Evolutionary conservation across 2,113 vertebrate species (phyloP), one percentile per base, ranked within the genome.

Genomic region (Mastomys natalensis): DNA sequence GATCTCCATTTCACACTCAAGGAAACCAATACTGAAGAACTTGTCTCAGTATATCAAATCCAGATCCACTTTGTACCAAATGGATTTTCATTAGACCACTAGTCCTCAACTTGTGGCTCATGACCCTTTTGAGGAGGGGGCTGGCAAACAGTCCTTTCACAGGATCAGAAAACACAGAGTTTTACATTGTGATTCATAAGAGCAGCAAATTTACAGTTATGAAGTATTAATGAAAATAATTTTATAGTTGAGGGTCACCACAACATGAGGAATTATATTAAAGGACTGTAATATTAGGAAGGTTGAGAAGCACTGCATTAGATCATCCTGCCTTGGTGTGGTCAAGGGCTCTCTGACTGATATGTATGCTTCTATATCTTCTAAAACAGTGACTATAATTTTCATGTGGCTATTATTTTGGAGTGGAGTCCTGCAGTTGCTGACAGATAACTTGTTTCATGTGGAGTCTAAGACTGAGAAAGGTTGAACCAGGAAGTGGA

Each of bases 31-130:
- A 87, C 66, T 58, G 37, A 73, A 64, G 68, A 68, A 87, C 9
- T 90, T 85, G 64, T 34, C 62, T 4, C 62, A 77, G 26, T 93
- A 34, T 31, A 86, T 94, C 91, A 90, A 91, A 62, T 70, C n/a
- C 58, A 81, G 48, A 80, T 96, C 40, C 7, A 77, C 92, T 91
- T 78, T 72, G 55, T 24, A 64, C 2, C 1, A 87, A 93, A 90
- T n/a, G n/a, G n/a, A n/a, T n/a, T 88, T 55, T 55, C 73, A 37
- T n/a, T 88, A 80, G 48, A 37, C 31, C 16, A 80, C 31, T 31
- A 10, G 31, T 53, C 53, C 16, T 37, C 48, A 53, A 5, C 77
- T 7, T 80, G 6, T 10, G 29, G 17, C 16, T 53, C 17, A 5
- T 21, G 77, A 53, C 48, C 8, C 26, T 31, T 37, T 34, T 8